Percentiles rank a stretch among this genome's conserved stretches.
Evolutionary conservation across 64 coral and sea anemone species (phyloP).

Genomic region (Anthopleura sola): DNA sequence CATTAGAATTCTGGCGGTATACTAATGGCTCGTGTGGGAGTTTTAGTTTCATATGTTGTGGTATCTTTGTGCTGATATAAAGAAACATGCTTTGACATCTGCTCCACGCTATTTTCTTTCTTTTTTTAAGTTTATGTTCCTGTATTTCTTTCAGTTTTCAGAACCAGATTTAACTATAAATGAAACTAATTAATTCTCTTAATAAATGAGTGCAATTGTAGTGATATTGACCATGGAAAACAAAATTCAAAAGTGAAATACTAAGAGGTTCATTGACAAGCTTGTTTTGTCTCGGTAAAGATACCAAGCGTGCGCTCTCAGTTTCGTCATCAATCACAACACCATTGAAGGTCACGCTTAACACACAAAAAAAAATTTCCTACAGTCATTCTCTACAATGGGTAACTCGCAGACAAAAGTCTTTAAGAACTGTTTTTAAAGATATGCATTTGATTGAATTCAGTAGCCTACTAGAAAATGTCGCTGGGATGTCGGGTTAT

Average conservation of each 20-base stretch:
- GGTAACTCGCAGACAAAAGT: not conserved
- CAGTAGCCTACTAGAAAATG: not conserved
- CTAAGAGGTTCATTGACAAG: not conserved
- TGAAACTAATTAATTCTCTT: not conserved
- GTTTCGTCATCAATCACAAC: not conserved
- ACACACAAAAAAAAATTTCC: not conserved
- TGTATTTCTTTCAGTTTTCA: not conserved
- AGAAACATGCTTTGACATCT: slow-evolving; percentile 7
- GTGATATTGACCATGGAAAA: not conserved
- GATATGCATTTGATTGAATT: not conserved
- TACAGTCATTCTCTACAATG: not conserved
- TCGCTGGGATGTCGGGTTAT: not conserved
- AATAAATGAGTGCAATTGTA: not conserved
- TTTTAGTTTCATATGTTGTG: slow-evolving; percentile 6
- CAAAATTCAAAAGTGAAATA: not conserved
- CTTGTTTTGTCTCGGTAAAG: not conserved
- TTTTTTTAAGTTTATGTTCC: not conserved
- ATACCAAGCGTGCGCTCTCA: not conserved
- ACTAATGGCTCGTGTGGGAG: slow-evolving; percentile 6
- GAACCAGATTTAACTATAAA: not conserved
- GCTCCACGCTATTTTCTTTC: not conserved
- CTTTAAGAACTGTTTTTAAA: not conserved
- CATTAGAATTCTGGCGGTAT: slow-evolving; percentile 9
- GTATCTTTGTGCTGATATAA: slow-evolving; percentile 8
- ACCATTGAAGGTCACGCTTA: not conserved